Conservation (phyloP, 2,113 vertebrate genomes). For the Pipra filicauda region DNA sequence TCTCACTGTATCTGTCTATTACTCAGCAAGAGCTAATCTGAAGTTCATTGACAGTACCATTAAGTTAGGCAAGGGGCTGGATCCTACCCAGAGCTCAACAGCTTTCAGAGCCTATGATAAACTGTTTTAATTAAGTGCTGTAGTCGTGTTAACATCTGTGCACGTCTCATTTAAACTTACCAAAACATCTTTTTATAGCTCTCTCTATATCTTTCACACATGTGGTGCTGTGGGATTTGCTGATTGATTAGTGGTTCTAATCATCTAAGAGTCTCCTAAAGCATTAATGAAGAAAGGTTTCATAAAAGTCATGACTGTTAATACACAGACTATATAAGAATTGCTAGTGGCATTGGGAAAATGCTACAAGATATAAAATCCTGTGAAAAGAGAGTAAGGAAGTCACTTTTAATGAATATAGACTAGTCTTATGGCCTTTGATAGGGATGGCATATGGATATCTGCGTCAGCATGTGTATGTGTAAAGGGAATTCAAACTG, state of each 20-base stretch:
- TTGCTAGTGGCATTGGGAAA: neutral
- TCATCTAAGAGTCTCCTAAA: neutral
- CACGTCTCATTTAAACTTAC: neutral
- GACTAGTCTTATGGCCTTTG: neutral
- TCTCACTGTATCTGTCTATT: neutral
- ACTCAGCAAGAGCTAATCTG: neutral
- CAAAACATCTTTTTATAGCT: neutral
- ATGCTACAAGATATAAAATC: neutral
- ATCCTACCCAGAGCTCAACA: neutral
- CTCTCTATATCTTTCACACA: neutral
- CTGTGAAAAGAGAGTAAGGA: neutral
- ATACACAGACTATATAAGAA: neutral
- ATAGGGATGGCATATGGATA: neutral
- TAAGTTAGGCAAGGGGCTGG: neutral
- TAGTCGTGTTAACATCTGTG: neutral
- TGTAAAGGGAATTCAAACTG: neutral
- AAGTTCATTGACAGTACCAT: neutral
- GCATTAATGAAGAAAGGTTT: neutral
- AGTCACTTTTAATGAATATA: neutral
- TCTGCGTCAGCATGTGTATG: neutral
- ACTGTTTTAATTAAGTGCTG: neutral
- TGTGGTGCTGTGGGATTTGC: accelerated
- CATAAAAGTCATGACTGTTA: neutral
- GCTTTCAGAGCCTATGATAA: neutral
- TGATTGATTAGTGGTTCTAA: neutral